A percentile compares a stretch with the other conserved stretches of the same genome.
These are phyloP conservation scores for Aquatica leii DNA, from an alignment of 2,888 invertebrate genomes.

Conservation along the genomic window DNA sequence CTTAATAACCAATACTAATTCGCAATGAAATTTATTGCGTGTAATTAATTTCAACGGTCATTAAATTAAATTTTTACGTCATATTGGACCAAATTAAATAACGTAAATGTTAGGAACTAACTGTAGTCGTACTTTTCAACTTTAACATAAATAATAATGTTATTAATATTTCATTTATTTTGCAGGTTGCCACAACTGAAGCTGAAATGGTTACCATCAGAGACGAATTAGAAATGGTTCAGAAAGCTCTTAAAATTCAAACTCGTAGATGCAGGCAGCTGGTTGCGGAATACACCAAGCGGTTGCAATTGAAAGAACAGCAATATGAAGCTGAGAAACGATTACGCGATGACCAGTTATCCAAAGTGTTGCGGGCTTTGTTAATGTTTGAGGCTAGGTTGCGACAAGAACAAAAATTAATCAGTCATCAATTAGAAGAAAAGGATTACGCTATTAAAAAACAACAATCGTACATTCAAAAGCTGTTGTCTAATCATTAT, in stretches of 20 bases:
- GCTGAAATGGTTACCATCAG: conserved; percentile 67
- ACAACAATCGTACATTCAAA: conserved; percentile 74
- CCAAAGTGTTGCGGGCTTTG: conserved; percentile 73
- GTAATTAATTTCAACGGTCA: too few species aligned
- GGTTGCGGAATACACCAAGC: conserved; percentile 70
- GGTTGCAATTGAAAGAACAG: conserved; percentile 68
- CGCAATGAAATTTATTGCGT: too few species aligned
- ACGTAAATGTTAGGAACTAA: too few species aligned
- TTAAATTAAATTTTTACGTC: too few species aligned
- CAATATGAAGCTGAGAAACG: conserved; percentile 69
- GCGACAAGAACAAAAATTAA: conserved; percentile 76
- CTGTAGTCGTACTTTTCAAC: too few species aligned
- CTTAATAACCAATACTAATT: too few species aligned
- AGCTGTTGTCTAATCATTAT: conserved; percentile 65
- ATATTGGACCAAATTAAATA: too few species aligned
- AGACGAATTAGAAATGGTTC: conserved; percentile 72
- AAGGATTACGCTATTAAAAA: conserved; percentile 76
- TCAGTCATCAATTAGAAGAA: conserved; percentile 72
- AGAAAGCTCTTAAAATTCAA: conserved; percentile 71
- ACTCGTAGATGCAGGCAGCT: conserved; percentile 74
- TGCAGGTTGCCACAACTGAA: conserved; percentile 73
- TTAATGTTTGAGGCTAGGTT: conserved; percentile 76
- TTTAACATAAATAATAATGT: too few species aligned
- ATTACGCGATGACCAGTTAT: conserved; percentile 75
- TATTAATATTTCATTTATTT: conserved; percentile 48